Conservation (phyloP, 1,140 invertebrate species). For the Metopolophium dirhodum region DNA sequence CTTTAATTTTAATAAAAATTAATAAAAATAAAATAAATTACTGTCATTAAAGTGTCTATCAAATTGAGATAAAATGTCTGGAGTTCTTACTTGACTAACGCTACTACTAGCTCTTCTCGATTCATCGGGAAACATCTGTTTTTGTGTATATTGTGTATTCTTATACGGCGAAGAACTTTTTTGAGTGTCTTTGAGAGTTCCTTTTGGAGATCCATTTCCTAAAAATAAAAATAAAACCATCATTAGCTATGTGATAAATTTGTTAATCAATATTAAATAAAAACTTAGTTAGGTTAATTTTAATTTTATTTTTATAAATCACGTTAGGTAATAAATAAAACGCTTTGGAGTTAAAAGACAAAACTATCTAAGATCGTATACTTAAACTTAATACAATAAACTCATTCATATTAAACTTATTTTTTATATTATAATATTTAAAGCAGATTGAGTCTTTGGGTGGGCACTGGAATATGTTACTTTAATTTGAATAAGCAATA, state of each 20-base stretch:
- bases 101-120: constrained; percentile 75
- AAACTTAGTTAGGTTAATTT: background rate
- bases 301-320: background rate
- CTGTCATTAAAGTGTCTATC: background rate
- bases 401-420: no score
- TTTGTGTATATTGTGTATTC: constrained; percentile 65
- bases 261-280: background rate
- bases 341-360: background rate
- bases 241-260: background rate
- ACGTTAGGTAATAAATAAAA: background rate
- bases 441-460: no score
- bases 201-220: constrained; percentile 49
- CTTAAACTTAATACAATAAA: no score
- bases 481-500: no score
- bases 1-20: background rate
- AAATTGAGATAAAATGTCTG: background rate
- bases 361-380: background rate
- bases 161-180: constrained; percentile 69
- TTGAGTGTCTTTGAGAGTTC: constrained; percentile 43
- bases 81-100: constrained; percentile 70
- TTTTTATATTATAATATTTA: no score
- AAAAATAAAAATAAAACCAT: constrained; percentile 10
- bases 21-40: background rate
- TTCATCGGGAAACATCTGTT: constrained; percentile 64
- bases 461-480: no score